Evolutionary conservation across 2,888 invertebrate species (phyloP).

Genomic region (Lycophotia porphyrea): DNA sequence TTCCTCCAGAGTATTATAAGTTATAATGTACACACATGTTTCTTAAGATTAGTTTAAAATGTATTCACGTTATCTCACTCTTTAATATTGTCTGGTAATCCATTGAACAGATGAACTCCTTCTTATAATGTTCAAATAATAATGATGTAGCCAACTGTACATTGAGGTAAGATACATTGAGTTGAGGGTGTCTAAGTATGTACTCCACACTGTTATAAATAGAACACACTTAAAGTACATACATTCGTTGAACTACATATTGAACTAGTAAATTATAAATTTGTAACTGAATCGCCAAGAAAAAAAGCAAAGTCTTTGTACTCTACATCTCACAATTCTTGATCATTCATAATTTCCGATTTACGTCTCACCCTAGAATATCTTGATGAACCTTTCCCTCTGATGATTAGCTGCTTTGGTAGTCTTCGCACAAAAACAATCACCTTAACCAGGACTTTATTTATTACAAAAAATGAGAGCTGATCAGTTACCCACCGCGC

Average conservation of each 20-base stretch:
- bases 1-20: no score
- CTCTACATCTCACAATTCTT: neutral
- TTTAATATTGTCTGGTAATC: no score
- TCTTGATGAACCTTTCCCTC: neutral
- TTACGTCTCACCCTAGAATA: neutral
- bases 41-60: no score
- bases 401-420: neutral
- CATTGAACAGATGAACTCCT: no score
- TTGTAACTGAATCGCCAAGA: neutral
- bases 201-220: neutral
- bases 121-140: no score
- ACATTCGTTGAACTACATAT: neutral
- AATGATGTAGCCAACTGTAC: no score
- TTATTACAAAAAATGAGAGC: neutral
- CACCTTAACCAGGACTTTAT: neutral
- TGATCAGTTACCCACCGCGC: neutral
- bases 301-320: neutral
- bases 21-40: no score
- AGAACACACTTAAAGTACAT: neutral
- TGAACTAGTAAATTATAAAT: neutral
- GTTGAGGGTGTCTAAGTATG: constrained; percentile 12
- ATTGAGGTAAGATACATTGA: neutral
- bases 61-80: no score
- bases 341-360: neutral
- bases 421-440: neutral